These are phyloP conservation scores for Drosophila burlai DNA, from an alignment of 1,140 invertebrate species.

Conservation along the genomic window DNA sequence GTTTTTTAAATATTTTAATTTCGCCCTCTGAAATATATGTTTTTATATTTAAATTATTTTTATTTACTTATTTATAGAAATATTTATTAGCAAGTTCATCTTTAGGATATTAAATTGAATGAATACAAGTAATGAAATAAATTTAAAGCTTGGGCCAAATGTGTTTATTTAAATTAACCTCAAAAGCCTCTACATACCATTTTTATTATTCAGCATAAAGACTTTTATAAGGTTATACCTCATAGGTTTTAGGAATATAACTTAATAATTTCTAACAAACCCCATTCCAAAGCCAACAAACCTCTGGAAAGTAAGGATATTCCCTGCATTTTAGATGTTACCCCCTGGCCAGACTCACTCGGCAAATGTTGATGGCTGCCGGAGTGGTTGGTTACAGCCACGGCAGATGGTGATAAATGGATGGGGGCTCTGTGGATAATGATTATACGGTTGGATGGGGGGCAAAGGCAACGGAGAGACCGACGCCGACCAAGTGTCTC, in stretches of 20 bases:
- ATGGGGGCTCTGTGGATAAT: slow-evolving; percentile 43
- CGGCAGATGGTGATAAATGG: slow-evolving; percentile 18
- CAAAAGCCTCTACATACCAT: too few relatives aligned
- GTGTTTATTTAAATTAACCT: background rate
- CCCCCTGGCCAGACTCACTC: slow-evolving; percentile 32
- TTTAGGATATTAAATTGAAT: background rate
- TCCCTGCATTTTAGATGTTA: slow-evolving; percentile 4
- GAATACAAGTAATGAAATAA: background rate
- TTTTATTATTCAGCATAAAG: background rate
- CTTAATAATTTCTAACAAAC: background rate
- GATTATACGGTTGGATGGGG: slow-evolving; percentile 32
- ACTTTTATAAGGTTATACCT: background rate
- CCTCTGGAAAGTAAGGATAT: background rate
- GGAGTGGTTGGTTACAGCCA: slow-evolving; percentile 16
- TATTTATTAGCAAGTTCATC: background rate
- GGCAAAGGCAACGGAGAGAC: background rate
- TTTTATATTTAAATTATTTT: background rate
- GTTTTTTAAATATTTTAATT: too few relatives aligned
- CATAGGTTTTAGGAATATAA: too few relatives aligned
- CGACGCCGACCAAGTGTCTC: slow-evolving; percentile 9
- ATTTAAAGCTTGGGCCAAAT: background rate
- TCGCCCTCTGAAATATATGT: too few relatives aligned
- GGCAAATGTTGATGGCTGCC: slow-evolving; percentile 34
- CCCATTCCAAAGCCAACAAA: background rate
- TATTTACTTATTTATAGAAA: background rate